phyloP scores from a whole-genome alignment of 2,888 invertebrate genomes.

The Synergus laeviventris region DNA sequence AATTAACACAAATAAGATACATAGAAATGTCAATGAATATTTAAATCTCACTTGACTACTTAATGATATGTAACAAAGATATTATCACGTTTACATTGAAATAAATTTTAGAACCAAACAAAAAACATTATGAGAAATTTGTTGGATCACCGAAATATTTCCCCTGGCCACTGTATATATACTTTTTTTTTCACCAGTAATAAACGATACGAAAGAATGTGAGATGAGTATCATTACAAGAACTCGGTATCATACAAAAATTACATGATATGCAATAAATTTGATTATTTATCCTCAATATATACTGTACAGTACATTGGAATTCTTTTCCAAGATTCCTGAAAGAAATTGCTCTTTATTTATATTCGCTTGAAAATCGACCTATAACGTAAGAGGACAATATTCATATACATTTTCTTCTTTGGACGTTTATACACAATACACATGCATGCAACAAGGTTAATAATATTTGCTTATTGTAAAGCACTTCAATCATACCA shows the following conservation, averaged over 20 bases:
- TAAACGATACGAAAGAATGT: background rate
- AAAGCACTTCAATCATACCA: background rate
- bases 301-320: background rate
- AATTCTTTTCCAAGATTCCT: background rate
- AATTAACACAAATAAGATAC: background rate
- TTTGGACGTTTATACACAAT: background rate
- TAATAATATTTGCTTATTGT: background rate
- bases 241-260: background rate
- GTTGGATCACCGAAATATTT: background rate
- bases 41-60: background rate
- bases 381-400: background rate
- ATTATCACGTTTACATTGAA: background rate
- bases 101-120: background rate
- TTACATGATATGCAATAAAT: slow-evolving; percentile 6
- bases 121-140: background rate
- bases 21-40: background rate
- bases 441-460: background rate
- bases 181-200: background rate
- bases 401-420: background rate
- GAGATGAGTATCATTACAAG: background rate
- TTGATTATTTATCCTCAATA: background rate
- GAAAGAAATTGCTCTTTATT: background rate
- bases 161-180: background rate
- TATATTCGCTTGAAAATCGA: background rate
- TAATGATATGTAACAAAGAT: background rate